These are phyloP conservation scores for Drosophila cardini DNA, from an alignment of 1,140 invertebrate species.

Conservation along the genomic window DNA sequence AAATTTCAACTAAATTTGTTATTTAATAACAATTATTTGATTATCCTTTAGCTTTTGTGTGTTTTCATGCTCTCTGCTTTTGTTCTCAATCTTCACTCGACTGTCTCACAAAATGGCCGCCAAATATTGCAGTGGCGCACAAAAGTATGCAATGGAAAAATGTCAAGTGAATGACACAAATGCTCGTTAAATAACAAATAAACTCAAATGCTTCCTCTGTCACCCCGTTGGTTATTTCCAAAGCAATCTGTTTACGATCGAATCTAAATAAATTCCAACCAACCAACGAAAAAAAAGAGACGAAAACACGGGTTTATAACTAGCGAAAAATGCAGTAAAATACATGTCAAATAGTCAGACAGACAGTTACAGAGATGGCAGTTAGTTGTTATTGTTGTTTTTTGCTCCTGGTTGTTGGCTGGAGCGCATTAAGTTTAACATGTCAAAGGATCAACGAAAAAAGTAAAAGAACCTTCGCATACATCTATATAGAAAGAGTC, in stretches of 20 bases:
- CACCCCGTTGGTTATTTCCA: slow-evolving; percentile 25
- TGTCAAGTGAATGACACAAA: slow-evolving; percentile 53
- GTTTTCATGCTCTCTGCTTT: slow-evolving; percentile 40
- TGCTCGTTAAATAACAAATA: slow-evolving; percentile 39
- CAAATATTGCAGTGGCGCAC: slow-evolving; percentile 20
- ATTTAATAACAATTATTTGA: slow-evolving; percentile 2
- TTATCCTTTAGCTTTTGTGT: slow-evolving; percentile 1
- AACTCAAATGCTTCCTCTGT: slow-evolving; percentile 19
- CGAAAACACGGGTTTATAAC: slow-evolving; percentile 38
- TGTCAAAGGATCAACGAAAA: slow-evolving; percentile 78
- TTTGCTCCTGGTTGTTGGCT: slow-evolving; percentile 30
- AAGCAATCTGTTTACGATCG: slow-evolving; percentile 62
- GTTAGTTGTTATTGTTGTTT: slow-evolving; percentile 29
- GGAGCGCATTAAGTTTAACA: slow-evolving; percentile 77
- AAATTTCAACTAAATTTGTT: slow-evolving; percentile 16
- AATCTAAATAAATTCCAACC: slow-evolving; percentile 59
- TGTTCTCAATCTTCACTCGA: slow-evolving; percentile 11
- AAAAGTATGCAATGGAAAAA: slow-evolving; percentile 57
- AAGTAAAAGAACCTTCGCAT: slow-evolving; percentile 35
- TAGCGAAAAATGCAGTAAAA: slow-evolving; percentile 60
- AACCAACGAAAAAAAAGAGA: slow-evolving; percentile 7
- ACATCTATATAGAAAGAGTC: slow-evolving; percentile 12
- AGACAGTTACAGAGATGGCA: slow-evolving; percentile 40
- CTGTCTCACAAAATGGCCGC: slow-evolving; percentile 19
- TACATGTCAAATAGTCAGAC: slow-evolving; percentile 57